These are phyloP conservation scores for Eubucco bourcierii DNA, from an alignment of 2,113 vertebrate species.

Conservation along the genomic window DNA sequence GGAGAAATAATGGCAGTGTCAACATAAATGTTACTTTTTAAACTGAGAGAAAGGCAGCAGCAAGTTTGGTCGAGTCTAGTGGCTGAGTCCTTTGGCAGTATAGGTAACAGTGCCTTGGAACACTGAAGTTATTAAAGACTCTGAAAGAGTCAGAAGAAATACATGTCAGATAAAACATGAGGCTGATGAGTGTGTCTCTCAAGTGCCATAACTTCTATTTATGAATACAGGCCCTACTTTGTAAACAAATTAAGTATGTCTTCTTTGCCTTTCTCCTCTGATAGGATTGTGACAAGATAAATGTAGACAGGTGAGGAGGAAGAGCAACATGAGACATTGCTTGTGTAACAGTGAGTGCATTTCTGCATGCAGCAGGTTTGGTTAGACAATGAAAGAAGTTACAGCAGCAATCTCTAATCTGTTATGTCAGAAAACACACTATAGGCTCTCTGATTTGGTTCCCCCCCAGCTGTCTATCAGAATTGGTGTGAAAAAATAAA, in stretches of 20 bases:
- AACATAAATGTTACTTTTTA: neutral
- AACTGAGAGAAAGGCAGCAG: neutral
- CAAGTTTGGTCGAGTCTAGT: neutral
- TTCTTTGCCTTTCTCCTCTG: neutral
- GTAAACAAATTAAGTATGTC: neutral
- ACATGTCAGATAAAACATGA: neutral
- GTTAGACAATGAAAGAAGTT: neutral
- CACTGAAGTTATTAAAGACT: neutral
- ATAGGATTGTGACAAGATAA: neutral
- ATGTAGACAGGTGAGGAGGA: neutral
- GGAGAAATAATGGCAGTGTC: neutral
- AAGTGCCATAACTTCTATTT: neutral
- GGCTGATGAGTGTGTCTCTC: neutral
- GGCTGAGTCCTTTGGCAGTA: neutral
- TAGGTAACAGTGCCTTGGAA: neutral
- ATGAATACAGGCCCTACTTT: neutral
- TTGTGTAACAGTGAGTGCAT: neutral
- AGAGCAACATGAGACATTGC: neutral
- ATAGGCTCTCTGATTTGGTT: neutral
- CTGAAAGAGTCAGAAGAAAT: neutral
- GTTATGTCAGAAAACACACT: neutral
- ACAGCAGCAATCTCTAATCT: neutral
- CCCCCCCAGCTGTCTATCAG: neutral
- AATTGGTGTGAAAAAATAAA: neutral
- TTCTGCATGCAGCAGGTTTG: neutral